Evolutionary conservation across 2,797 vertebrate genomes (phyloP).

Genomic region (Rhabdophis nuchalis): DNA sequence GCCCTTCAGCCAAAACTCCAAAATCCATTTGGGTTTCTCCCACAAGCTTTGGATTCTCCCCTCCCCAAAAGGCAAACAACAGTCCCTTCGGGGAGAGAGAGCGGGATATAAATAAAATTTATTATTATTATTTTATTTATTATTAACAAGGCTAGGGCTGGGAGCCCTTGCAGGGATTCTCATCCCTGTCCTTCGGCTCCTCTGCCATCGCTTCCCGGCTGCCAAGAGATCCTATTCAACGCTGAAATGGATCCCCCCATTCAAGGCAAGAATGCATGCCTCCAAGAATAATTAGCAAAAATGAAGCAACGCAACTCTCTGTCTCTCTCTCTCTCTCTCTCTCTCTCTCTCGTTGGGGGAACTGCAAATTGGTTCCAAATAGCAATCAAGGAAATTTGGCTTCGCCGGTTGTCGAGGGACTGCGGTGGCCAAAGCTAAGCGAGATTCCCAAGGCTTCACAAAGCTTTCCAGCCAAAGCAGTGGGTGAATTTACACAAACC

Average conservation of each 20-base stretch:
- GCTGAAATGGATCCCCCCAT: constrained; percentile 19
- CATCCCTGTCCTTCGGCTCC: background rate
- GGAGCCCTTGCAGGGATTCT: background rate
- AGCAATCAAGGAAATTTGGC: constrained; percentile 33
- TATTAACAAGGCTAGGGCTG: accelerated
- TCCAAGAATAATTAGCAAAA: constrained; percentile 10
- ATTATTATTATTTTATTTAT: too few species aligned
- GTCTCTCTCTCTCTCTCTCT: constrained; percentile 13
- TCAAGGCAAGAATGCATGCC: constrained; percentile 5
- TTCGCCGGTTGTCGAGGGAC: constrained; percentile 15
- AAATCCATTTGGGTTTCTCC: background rate
- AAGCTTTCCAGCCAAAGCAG: background rate
- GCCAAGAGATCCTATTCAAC: background rate
- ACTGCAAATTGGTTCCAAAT: background rate
- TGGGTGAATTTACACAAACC: background rate
- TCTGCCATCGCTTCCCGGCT: background rate
- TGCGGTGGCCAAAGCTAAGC: background rate
- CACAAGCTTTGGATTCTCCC: background rate
- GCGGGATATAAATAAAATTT: too few species aligned
- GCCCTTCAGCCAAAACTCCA: background rate
- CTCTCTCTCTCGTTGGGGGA: constrained; percentile 24
- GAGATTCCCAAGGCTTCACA: constrained; percentile 18
- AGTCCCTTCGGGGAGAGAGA: too few species aligned
- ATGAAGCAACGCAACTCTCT: background rate
- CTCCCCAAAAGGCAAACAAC: background rate